Conservation (phyloP, 64 coral and sea anemone species). For the Orbicella faveolata region DNA sequence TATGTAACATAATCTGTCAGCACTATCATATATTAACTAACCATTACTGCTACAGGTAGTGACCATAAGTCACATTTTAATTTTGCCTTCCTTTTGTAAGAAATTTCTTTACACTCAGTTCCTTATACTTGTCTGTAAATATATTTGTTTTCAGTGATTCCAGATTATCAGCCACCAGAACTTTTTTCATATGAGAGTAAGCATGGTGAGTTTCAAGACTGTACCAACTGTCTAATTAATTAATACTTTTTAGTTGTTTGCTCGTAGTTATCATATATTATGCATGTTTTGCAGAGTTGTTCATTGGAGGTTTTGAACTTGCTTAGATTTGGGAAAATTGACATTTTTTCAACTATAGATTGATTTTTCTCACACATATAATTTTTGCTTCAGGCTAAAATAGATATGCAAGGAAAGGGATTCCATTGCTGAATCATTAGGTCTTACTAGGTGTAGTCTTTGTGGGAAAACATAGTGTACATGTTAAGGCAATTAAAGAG, state of each 20-base stretch:
- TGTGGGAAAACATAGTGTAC: neutral
- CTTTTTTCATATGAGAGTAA: constrained; percentile 83
- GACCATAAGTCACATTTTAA: no score
- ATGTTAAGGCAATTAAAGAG: neutral
- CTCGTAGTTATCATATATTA: no score
- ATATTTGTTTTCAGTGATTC: constrained; percentile 42
- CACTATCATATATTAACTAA: no score
- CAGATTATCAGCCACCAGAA: constrained; percentile 73
- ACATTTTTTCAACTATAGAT: neutral
- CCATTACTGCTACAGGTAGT: no score
- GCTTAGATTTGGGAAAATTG: neutral
- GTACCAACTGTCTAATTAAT: neutral
- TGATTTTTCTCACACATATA: neutral
- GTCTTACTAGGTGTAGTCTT: neutral
- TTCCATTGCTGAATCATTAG: neutral
- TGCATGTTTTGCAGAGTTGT: no score
- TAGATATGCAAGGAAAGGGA: neutral
- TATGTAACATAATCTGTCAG: no score
- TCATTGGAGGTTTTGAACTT: no score
- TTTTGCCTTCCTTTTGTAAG: no score
- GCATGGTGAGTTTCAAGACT: constrained; percentile 52
- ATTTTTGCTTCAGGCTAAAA: neutral
- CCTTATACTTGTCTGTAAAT: no score
- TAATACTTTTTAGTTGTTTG: neutral
- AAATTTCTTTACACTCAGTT: no score